These are phyloP conservation scores for Macrochelys suwanniensis DNA, from an alignment of 2,797 vertebrate genomes.

Conservation along the genomic window DNA sequence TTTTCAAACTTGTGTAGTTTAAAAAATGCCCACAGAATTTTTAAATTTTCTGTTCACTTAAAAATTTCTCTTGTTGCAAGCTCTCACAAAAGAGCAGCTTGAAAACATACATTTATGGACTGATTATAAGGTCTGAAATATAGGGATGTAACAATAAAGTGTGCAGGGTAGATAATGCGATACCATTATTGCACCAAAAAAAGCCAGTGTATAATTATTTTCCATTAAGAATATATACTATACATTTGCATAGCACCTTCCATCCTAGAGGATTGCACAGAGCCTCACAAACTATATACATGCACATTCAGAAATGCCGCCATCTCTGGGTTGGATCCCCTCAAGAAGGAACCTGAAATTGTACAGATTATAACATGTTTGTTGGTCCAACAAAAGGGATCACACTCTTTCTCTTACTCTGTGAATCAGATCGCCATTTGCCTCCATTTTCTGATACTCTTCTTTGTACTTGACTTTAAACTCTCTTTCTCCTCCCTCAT, in stretches of 20 bases:
- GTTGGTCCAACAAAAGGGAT: background rate
- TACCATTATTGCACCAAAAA: fast-evolving
- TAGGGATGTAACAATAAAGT: background rate
- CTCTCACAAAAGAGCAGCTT: background rate
- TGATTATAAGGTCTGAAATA: background rate
- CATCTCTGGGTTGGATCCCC: background rate
- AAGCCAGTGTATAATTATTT: background rate
- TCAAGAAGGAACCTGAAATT: background rate
- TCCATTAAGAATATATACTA: fast-evolving
- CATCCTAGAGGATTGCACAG: too few relatives aligned
- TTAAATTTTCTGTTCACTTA: background rate
- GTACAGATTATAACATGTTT: background rate
- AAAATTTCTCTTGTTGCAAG: background rate
- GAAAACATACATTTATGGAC: fast-evolving
- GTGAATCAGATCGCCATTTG: background rate
- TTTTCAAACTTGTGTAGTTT: background rate
- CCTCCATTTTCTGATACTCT: fast-evolving
- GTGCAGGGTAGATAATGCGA: background rate
- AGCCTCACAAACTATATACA: background rate
- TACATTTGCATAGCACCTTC: too few relatives aligned
- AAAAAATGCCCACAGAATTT: background rate
- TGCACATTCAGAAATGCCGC: background rate
- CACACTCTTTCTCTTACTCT: background rate
- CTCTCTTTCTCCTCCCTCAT: fast-evolving
- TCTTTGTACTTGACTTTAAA: background rate